Evolutionary conservation across 2,888 invertebrate species (phyloP), one percentile per base, ranked within the genome.

Genomic region (Andrena praecox): DNA sequence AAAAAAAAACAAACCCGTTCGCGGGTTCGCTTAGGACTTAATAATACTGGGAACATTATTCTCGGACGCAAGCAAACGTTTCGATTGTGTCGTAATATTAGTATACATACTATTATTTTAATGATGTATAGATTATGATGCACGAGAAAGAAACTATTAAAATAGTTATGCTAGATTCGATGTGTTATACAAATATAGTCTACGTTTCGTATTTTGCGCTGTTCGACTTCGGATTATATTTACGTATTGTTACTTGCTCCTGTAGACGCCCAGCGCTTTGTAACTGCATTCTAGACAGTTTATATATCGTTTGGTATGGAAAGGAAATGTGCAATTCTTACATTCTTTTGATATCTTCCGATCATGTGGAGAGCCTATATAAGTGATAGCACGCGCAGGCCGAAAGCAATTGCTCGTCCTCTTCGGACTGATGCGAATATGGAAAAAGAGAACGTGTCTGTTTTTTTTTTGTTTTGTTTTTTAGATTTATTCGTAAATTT

Each of bases 201-300:
- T 66, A 50, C 33, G 33, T 1, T 54, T 50, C 20, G 10, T 24
- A 10, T 54, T 71, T 48, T 20, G 35, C 12, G 16, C 72, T 52
- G 20, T 16, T 35, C 8, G n/a, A 12, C 16, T 66, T 35, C 24
- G 33, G 56, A 33, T 77, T 64, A 31, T 33, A 52, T 24, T 59
- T 27, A 76, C 76, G 48, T 31, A 52, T 20, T 63, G 50, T 80
- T 64, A 67, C 35, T 54, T 68, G 35, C n/a, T 20, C 56, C 24
- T 16, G 50, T 60, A 27, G 68, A 71, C 60, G 20, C 52, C 7
- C 35, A 52, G 2, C 16, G n/a, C 6, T 70, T 63, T 77, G 54
- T 59, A 20, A 50, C 56, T 63, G 33, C 60, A 35, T 62, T 31
- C 12, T 42, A 35, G 24, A 35, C n/a, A 2, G 66, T 35, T 56